phyloP scores from a whole-genome alignment of 2,888 invertebrate genomes.

The Noctua comes region DNA sequence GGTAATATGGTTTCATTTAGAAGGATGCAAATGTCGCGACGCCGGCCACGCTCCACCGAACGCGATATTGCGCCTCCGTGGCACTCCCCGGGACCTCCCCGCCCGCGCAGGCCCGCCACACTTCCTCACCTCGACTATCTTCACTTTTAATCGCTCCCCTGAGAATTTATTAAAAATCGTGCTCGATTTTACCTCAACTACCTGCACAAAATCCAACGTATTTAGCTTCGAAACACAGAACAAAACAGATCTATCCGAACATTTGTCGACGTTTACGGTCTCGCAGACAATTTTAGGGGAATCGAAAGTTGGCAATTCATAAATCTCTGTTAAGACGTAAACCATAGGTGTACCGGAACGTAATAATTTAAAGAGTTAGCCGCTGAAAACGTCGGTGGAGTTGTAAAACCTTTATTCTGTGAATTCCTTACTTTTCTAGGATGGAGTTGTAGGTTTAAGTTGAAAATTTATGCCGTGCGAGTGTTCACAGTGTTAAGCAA shows the following conservation, averaged over 20 bases:
- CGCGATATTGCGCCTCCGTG: conserved; percentile 81
- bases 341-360: conserved; percentile 77
- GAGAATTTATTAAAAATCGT: conserved; percentile 83
- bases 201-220: conserved; percentile 40
- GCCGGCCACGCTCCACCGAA: conserved; percentile 78
- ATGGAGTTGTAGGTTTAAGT: conserved; percentile 83
- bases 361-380: conserved; percentile 85
- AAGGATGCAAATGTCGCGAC: conserved; percentile 84
- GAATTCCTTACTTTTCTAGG: conserved; percentile 84
- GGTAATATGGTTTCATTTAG: conserved; percentile 77
- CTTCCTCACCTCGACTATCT: conserved; percentile 80
- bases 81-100: conserved; percentile 61
- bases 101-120: conserved; percentile 51
- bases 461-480: conserved; percentile 85
- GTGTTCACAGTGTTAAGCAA: conserved; percentile 83
- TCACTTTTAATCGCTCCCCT: conserved; percentile 82
- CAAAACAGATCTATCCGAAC: conserved; percentile 52
- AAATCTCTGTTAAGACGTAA: conserved; percentile 77
- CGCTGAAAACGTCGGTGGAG: conserved; percentile 78
- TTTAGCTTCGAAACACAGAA: conserved; percentile 34
- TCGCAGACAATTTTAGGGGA: conserved; percentile 42
- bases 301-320: conserved; percentile 65
- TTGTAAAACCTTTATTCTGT: conserved; percentile 85
- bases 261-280: conserved; percentile 51
- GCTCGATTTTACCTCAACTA: conserved; percentile 74